Conservation (phyloP, 1,140 invertebrate species). For the Drosophila neocordata region DNA sequence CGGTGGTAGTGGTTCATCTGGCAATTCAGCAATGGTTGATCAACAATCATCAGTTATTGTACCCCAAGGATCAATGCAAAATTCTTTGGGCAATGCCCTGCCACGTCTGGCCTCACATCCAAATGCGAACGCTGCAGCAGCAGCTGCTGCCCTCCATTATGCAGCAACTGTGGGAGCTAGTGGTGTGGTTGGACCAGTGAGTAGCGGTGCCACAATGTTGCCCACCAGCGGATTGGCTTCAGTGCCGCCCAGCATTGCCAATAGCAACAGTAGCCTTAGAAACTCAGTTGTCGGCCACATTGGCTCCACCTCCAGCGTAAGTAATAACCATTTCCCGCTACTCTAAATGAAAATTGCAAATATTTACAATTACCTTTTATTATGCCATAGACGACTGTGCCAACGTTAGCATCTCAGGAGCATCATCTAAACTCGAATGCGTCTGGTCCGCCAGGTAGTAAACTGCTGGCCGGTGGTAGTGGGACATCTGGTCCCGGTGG, state of each 20-base stretch:
- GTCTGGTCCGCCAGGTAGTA: constrained; percentile 83
- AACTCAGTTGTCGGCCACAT: constrained; percentile 74
- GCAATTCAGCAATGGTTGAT: constrained; percentile 29
- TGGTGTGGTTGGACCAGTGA: constrained; percentile 52
- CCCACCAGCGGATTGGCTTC: constrained; percentile 73
- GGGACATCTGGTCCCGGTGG: constrained; percentile 12
- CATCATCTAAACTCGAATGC: constrained; percentile 84
- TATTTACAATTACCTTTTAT: neutral
- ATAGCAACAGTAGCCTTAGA: constrained; percentile 59
- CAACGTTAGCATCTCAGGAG: constrained; percentile 72
- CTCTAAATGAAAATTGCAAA: no score
- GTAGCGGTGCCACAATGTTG: constrained; percentile 78
- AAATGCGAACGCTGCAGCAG: constrained; percentile 53
- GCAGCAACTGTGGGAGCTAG: constrained; percentile 45
- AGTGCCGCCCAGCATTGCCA: constrained; percentile 50
- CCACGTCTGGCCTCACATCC: constrained; percentile 87
- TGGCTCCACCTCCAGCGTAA: constrained; percentile 72
- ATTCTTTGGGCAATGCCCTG: constrained; percentile 84
- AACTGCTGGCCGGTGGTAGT: constrained; percentile 48
- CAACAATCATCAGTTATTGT: constrained; percentile 38
- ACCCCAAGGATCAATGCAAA: constrained; percentile 19
- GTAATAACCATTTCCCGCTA: neutral
- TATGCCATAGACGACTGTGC: constrained; percentile 61
- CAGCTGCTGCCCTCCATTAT: constrained; percentile 20
- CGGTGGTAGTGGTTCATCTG: constrained; percentile 33